phyloP scores from a whole-genome alignment of 2,797 vertebrate genomes.

The Percopsis omiscomaycus region DNA sequence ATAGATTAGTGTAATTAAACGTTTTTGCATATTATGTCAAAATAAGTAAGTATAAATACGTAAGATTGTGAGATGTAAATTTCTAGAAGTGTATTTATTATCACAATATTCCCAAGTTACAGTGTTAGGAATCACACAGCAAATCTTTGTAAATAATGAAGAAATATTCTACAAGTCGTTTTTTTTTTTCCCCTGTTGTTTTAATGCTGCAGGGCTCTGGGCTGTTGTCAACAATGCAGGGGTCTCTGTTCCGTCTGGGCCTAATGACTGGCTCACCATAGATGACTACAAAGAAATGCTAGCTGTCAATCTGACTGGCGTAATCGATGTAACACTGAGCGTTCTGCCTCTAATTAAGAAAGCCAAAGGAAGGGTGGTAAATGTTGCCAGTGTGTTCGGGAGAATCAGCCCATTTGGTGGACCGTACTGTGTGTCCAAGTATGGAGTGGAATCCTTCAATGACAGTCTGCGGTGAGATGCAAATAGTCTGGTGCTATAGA shows the following conservation, averaged over 20 bases:
- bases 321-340: slow-evolving; percentile 76
- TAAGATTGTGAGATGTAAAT: too few relatives aligned
- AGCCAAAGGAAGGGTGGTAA: slow-evolving; percentile 77
- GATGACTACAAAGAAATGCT: slow-evolving; percentile 75
- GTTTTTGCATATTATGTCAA: too few relatives aligned
- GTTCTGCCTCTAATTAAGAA: slow-evolving; percentile 78
- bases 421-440: slow-evolving; percentile 75
- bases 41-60: too few relatives aligned
- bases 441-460: slow-evolving; percentile 77
- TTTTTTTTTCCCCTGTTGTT: too few relatives aligned
- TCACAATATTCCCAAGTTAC: too few relatives aligned
- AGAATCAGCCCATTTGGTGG: slow-evolving; percentile 70
- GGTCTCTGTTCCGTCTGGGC: slow-evolving; percentile 60
- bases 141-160: too few relatives aligned
- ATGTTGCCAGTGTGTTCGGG: slow-evolving; percentile 77
- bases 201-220: slow-evolving; percentile 72
- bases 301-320: slow-evolving; percentile 76
- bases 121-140: too few relatives aligned
- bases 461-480: slow-evolving; percentile 75
- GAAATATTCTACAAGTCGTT: too few relatives aligned
- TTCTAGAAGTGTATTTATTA: too few relatives aligned
- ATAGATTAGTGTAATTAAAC: too few relatives aligned
- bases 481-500: too few relatives aligned
- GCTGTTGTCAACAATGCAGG: slow-evolving; percentile 80
- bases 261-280: slow-evolving; percentile 72